Evolutionary conservation across 2,797 vertebrate genomes (phyloP), one percentile per base, ranked within the genome.

Genomic region (Dendrocincla tyrannina): DNA sequence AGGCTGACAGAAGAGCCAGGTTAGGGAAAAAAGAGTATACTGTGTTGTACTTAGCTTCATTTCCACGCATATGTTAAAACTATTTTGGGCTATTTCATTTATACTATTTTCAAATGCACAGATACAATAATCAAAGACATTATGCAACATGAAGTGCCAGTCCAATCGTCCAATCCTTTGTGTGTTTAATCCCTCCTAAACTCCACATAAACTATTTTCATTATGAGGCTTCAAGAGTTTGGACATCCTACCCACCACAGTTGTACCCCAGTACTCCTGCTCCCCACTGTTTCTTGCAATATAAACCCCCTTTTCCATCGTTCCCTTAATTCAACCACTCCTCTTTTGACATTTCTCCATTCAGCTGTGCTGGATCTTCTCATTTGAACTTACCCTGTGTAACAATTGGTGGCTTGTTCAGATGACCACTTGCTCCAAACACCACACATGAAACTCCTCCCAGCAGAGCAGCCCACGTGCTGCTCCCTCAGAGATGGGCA

Each of bases 131-230:
- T 59, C 70, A 64, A 66, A 85, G 27, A 41, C 13, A 52, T 33
- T 46, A 33, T 5, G 7, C 35, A 53, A 50, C 42, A 3, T 30
- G 46, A 78, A 85, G 22, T n/a, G 15, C 28, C 62, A 69, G n/a
- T n/a, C n/a, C n/a, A n/a, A n/a, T n/a, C n/a, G 35, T 41, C 59
- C 47, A 44, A 60, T 18, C 0, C 0, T 37, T 15, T 9, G 23
- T 66, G 60, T 52, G 35, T 39, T 74, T 67, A 67, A 37, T 19
- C 11, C 5, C 59, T 66, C 28, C 41, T 73, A 27, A 55, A 59
- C 15, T n/a, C 52, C 25, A 59, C 6, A 4, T 12, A 41, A 81
- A 18, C 70, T 44, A 1, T 72, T 84, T 74, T 39, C 39, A 56
- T 39, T 17, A 42, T 7, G 8, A 49, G 32, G 15, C 17, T 69